Base-by-base conservation (phyloP, 2,113 vertebrate species). In the Rhabdomys dilectus region DNA sequence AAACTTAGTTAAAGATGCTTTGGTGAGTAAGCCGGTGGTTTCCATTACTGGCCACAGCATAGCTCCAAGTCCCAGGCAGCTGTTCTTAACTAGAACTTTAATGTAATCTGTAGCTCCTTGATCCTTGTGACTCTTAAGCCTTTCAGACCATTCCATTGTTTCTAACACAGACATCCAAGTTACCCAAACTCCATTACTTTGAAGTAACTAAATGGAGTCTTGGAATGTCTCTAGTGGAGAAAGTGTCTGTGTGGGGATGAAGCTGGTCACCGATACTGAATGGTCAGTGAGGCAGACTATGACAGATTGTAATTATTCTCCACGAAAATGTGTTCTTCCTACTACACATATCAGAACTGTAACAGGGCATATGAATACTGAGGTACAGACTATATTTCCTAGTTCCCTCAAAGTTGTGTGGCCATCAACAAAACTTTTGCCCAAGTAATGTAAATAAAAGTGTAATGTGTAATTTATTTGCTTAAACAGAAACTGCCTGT, bases 11-110 rank as follows among this genome's bases (percentile, higher is more conserved):
- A 98, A 99, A 99, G 96, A 99, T 99, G 98, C 99, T 99, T 96
- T 99, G 99, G 97, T 99, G 99, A 96, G 99, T 99, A 94, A 99
- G 99, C 99, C 99, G 99, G 96, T 99, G 99, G 97, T 99, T 99
- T 99, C 99, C 99, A 0, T 99, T 91, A 89, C 94, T 99, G 94
- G 96, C 51, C 4, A 96, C 42, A 1, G 99, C 6, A 96, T 42
- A 2, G 99, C 98, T 98, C 99, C 99, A 53, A 99, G 98, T 0
- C 99, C 99, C 96, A 99, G 94, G 4, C 34, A 98, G 98, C 99
- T 98, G 87, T 99, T 99, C 98, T 99, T 99, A 88, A 99, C 97
- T 91, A 99, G 99, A 80, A 99, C 99, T 98, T 99, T 99, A 97
- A 99, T 98, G 89, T 99, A 99, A 0, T 99, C 99, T 3, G 99